Base-by-base conservation (phyloP, 2,113 vertebrate species). In the Dinomys branickii region DNA sequence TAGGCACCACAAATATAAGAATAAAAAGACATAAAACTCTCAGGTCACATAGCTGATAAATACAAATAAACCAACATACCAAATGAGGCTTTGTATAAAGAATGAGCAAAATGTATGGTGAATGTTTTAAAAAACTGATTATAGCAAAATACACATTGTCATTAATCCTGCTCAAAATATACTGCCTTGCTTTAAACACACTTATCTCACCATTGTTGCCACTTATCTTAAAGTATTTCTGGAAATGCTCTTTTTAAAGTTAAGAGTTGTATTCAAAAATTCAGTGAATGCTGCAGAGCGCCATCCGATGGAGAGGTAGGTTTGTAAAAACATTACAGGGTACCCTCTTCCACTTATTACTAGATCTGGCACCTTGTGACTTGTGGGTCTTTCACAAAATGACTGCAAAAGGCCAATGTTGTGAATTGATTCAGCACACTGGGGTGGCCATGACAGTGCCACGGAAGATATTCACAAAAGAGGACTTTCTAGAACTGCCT, bases 1-100 rank as follows among this genome's bases (percentile, higher is more conserved):
- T 90, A 44, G 69, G 24, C 90, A 85, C 30, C 61, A 90, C 78
- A 95, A 96, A 96, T 75, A 35, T 28, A 96, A 90, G 73, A 94
- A 86, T 56, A 96, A 85, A 78, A 94, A 84, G 30, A 84, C 30
- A 78, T 90, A 89, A 85, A 94, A 77, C 26, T 86, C 80, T 78
- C 41, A 44, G 50, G 73, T 10, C 17, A 71, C 81, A 88, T 90
- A 86, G 63, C 41, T 88, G 85, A 80, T 73, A 87, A 65, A 83
- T 61, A n/a, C n/a, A 88, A 65, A 93, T 65, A 85, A 87, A 85
- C 58, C 9, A 47, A 88, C 77, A 96, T 0, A 93, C 47, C 28
- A n/a, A 41, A 38, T 82, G 81, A 71, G 50, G 22, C 52, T 75
- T 47, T 91, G 14, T 30, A 75, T 44, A 28, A 75, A 75, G 24